Evolutionary conservation across 2,888 invertebrate genomes (phyloP), one percentile per base, ranked within the genome.

Genomic region (Panopea generosa): DNA sequence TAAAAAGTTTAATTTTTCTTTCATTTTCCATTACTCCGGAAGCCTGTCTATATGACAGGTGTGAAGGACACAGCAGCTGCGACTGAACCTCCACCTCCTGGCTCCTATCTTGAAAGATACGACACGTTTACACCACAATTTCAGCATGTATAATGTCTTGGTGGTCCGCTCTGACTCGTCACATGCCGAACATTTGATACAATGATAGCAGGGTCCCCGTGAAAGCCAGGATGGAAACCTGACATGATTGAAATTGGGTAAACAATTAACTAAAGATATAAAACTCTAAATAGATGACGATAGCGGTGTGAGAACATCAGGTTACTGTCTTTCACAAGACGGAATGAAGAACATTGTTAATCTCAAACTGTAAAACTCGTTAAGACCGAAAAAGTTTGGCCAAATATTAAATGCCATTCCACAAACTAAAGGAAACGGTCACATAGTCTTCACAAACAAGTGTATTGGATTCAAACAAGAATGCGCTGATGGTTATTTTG

Each of bases 111-210:
- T 22, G 11, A 52, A 9, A 52, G 52, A 52, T 52, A 52, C 24
- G 52, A 38, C 56, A 56, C 56, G 56, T 20, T 33, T 18, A 4
- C 9, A 26, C 53, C 20, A 56, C 24, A 20, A 56, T 16, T 7
- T 56, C 29, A 4, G 3, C 24, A 7, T 27, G 33, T 14, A 4
- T 22, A 56, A 20, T 16, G 33, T 27, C 56, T 14, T 24, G 56
- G 56, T 33, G 56, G 56, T 56, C 56, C n/a, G 7, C 20, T 38
- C 52, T 3, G 4, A 18, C 4, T 52, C 9, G 20, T 38, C 29
- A 56, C n/a, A 38, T 16, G 2, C 29, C 29, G 56, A 29, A 22
- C n/a, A 56, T 56, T 33, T 33, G 56, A 56, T 56, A 56, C 56
- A 56, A 11, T 29, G 56, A 56, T 56, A 38, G 56, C 56, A 33